Conservation (phyloP, 2,888 invertebrate genomes). For the Cephus spinipes region DNA sequence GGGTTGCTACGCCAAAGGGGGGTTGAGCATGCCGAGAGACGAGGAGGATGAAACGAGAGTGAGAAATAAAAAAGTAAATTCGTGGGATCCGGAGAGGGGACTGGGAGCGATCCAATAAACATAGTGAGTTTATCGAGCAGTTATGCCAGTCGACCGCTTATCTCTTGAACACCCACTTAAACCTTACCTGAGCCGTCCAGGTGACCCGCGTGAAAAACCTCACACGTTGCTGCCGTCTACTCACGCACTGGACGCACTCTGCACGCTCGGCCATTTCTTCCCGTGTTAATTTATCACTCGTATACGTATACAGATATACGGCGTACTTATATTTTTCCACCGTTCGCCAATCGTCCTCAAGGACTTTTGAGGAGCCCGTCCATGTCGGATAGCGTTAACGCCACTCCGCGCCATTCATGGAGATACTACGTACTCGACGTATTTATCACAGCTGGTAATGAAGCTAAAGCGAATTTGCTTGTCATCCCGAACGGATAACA, state of each 20-base stretch:
- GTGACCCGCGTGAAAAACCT: constrained; percentile 55
- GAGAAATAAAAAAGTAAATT: background rate
- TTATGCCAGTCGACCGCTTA: constrained; percentile 60
- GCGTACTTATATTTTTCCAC: background rate
- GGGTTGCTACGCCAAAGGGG: constrained; percentile 23
- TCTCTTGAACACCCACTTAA: constrained; percentile 65
- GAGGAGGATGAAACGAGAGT: constrained; percentile 11
- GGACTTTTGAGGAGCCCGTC: background rate
- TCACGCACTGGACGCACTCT: background rate
- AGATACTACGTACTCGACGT: background rate
- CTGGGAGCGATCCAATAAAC: constrained; percentile 59
- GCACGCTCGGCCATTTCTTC: background rate
- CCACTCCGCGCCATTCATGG: background rate
- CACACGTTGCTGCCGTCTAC: constrained; percentile 50
- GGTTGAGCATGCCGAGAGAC: constrained; percentile 21
- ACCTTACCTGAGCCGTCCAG: constrained; percentile 39
- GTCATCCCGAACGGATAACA: background rate
- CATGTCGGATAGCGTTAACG: background rate
- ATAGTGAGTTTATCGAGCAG: constrained; percentile 61
- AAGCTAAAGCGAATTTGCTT: background rate
- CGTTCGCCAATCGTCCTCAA: background rate
- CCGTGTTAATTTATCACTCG: background rate
- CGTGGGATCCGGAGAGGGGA: constrained; percentile 16
- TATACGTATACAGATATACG: background rate
- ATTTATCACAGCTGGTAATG: background rate